Base-by-base conservation (phyloP, 2,888 invertebrate species). In the Tupiocoris notatus region DNA sequence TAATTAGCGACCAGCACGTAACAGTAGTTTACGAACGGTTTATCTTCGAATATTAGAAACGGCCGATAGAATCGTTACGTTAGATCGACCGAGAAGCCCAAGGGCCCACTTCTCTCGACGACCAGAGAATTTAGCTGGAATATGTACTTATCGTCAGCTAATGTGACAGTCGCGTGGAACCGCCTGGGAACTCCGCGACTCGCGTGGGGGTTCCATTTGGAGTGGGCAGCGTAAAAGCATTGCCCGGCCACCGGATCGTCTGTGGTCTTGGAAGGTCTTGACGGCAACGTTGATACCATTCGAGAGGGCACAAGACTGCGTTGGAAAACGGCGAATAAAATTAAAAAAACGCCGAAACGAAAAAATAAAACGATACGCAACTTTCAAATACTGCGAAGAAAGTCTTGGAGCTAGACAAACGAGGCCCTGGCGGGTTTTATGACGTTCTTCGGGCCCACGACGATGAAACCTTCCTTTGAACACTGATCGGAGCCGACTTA, bases 111-210 rank as follows among this genome's bases (percentile, higher is more conserved):
- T 80, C 80, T 80, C 78, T 80, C 79, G 79, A 78, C 78, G 71
- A 78, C 80, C 71, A 79, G 62, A 54, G 78, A 78, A 25, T 79
- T 78, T 63, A 76, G 74, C 64, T 71, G 75, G 56, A 76, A 75
- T 23, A 78, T 65, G 81, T 81, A 79, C 81, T 81, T 83, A 81
- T 81, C 83, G 85, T 86, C 85, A 85, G 84, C 86, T 85, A 83
- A 84, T 83, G 83, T 82, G 81, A 80, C 81, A 80, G 77, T 77
- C 70, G 76, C 78, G 79, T 77, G 79, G 70, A 77, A 79, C 67
- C 77, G 78, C 65, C 71, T 73, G 25, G 80, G 78, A 9, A 76
- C 73, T 62, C 75, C 78, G 56, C 78, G 56, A 59, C 58, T 61
- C 21, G 76, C 78, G 71, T 76, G 76, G 17, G 78, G 78, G 68